Evolutionary conservation across 1,140 invertebrate genomes (phyloP), one percentile per base, ranked within the genome.

Genomic region (Telenomus remus): DNA sequence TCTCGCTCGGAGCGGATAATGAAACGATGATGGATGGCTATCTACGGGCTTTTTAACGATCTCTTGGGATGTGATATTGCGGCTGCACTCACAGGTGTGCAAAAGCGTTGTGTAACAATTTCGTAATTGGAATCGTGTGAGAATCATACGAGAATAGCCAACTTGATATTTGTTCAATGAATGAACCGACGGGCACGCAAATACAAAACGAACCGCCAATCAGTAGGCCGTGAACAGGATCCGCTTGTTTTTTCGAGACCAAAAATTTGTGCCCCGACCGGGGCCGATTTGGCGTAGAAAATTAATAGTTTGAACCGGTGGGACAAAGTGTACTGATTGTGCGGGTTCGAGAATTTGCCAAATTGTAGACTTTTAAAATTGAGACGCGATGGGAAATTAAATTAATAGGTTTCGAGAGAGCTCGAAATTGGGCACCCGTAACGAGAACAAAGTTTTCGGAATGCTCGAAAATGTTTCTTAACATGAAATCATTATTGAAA

Each of bases 11-110:
- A 55, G 55, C 63, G 46, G 56, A 74, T 74, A 74, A 74, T 63
- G 63, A 65, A 74, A 68, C 46, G 71, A 74, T 74, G 71, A 74
- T 74, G 71, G 56, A 74, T 74, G 63, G 42, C 63, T 74, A 61
- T 74, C 57, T 74, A 55, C 56, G 50, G 42, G 35, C 51, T 74
- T 74, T 74, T 74, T 74, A 74, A 73, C 61, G 70, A 73, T 61
- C 59, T 48, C 13, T 34, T 35, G 47, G 33, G 47, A 56, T 56
- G 59, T 56, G 59, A 71, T 71, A 71, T 64, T 72, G 69, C 60
- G 57, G 12, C 54, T 64, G 42, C 19, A 54, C 35, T 65, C 60
- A 60, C 69, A 65, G 60, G 57, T 72, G 69, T 59, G 60, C 60
- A 56, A 27, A n/a, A 54, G 37, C 34, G 48, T 74, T 74, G 51